These are phyloP conservation scores for Apamea sordens DNA, from an alignment of 2,888 invertebrate genomes.

Conservation along the genomic window DNA sequence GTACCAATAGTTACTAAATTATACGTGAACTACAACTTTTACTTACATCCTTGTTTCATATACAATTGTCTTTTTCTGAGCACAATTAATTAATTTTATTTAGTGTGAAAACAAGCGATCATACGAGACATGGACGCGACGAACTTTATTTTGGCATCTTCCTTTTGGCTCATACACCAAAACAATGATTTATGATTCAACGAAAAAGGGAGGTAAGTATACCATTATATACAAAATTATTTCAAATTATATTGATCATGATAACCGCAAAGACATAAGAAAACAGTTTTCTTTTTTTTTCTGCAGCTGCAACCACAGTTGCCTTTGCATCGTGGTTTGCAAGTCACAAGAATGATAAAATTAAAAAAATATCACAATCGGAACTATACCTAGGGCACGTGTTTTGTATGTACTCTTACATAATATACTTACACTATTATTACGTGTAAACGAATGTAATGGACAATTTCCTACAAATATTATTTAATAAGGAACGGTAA, in stretches of 20 bases:
- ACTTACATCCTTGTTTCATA: slow-evolving; percentile 76
- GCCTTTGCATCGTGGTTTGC: slow-evolving; percentile 8
- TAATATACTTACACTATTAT: slow-evolving; percentile 67
- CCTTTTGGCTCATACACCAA: slow-evolving; percentile 86
- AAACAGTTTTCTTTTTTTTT: slow-evolving; percentile 6
- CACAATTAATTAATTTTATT: slow-evolving; percentile 74
- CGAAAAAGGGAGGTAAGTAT: slow-evolving; percentile 26
- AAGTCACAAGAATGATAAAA: slow-evolving; percentile 43
- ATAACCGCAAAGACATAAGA: slow-evolving; percentile 28
- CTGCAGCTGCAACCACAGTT: slow-evolving; percentile 19
- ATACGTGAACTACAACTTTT: slow-evolving; percentile 74
- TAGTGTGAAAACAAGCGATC: slow-evolving; percentile 72
- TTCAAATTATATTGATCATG: slow-evolving; percentile 34
- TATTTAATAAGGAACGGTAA: slow-evolving; percentile 74
- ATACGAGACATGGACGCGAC: slow-evolving; percentile 79
- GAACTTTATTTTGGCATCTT: slow-evolving; percentile 86
- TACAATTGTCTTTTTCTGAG: slow-evolving; percentile 88
- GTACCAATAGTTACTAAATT: slow-evolving; percentile 70
- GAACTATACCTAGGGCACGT: slow-evolving; percentile 79
- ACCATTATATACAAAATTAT: slow-evolving; percentile 37
- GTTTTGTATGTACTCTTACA: slow-evolving; percentile 74
- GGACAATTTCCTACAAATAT: slow-evolving; percentile 73
- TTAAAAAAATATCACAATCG: slow-evolving; percentile 84
- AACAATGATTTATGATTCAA: slow-evolving; percentile 71
- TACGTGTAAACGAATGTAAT: slow-evolving; percentile 73